These are phyloP conservation scores for Dexiosoma caninum DNA, from an alignment of 2,888 invertebrate species.

Conservation along the genomic window DNA sequence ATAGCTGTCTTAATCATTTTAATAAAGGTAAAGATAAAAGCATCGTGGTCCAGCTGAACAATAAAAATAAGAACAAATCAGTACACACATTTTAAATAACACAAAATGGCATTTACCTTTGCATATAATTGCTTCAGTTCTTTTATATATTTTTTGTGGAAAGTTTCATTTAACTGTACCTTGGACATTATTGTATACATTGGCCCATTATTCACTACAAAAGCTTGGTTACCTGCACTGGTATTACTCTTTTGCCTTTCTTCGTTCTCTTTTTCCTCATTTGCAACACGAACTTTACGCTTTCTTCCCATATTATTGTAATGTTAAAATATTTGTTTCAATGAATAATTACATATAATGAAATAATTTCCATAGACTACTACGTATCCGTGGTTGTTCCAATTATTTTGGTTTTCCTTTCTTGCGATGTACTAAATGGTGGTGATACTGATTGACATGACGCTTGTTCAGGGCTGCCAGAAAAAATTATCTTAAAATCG, in stretches of 20 bases:
- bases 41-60: conserved; percentile 79
- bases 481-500: too few species aligned
- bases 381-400: too few species aligned
- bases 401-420: too few species aligned
- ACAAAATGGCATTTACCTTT: conserved; percentile 78
- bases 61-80: not conserved
- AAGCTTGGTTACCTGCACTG: conserved; percentile 26
- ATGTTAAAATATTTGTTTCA: too few species aligned
- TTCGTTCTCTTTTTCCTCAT: conserved; percentile 67
- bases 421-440: too few species aligned
- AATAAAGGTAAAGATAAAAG: conserved; percentile 83
- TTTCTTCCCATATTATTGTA: conserved; percentile 72
- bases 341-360: too few species aligned
- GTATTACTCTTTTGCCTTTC: not conserved
- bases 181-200: conserved; percentile 80
- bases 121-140: conserved; percentile 82
- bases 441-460: too few species aligned
- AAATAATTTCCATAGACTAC: too few species aligned
- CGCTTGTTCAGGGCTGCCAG: too few species aligned
- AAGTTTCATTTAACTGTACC: conserved; percentile 82
- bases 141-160: conserved; percentile 82
- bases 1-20: conserved; percentile 83
- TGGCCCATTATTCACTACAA: conserved; percentile 67
- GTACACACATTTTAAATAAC: too few species aligned
- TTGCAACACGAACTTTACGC: conserved; percentile 66